Conservation (phyloP, 2,888 invertebrate species). For the Scotopteryx bipunctaria region DNA sequence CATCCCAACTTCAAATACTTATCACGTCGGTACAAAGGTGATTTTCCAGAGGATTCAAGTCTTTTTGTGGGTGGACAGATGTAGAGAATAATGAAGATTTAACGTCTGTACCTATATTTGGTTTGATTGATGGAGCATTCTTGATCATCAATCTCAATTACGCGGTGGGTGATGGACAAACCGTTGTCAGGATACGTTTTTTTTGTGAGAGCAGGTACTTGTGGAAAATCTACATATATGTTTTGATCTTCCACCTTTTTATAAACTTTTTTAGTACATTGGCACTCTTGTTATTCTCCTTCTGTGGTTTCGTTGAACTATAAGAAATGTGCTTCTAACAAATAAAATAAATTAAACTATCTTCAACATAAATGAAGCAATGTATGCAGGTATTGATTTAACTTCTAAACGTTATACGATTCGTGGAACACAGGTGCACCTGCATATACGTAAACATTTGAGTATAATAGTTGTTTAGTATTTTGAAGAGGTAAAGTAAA, state of each 20-base stretch:
- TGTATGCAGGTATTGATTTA: not conserved
- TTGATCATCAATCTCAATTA: slow-evolving; percentile 35
- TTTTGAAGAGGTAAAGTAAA: not conserved
- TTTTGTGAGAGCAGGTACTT: slow-evolving; percentile 3
- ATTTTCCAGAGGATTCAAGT: slow-evolving; percentile 9
- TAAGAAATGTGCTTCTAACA: too few species aligned
- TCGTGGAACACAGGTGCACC: not conserved
- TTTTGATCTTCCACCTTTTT: not conserved
- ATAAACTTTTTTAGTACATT: too few species aligned
- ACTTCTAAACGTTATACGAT: not conserved
- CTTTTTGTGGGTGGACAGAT: slow-evolving; percentile 24
- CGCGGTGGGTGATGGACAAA: slow-evolving; percentile 27
- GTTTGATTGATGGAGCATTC: slow-evolving; percentile 35
- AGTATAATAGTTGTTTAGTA: not conserved
- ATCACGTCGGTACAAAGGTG: slow-evolving; percentile 2
- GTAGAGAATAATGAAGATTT: slow-evolving; percentile 33
- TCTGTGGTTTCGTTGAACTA: too few species aligned
- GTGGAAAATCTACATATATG: too few species aligned
- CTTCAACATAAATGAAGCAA: too few species aligned
- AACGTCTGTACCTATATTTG: slow-evolving; percentile 29
- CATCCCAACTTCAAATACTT: slow-evolving; percentile 8
- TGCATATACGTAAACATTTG: not conserved
- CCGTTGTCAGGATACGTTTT: slow-evolving; percentile 22
- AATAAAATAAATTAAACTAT: too few species aligned
- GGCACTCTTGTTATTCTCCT: too few species aligned